Percentiles rank a stretch among this genome's conserved stretches.
Evolutionary conservation across 2,797 vertebrate species (phyloP).

Genomic region (Petrocephalus sullivani): DNA sequence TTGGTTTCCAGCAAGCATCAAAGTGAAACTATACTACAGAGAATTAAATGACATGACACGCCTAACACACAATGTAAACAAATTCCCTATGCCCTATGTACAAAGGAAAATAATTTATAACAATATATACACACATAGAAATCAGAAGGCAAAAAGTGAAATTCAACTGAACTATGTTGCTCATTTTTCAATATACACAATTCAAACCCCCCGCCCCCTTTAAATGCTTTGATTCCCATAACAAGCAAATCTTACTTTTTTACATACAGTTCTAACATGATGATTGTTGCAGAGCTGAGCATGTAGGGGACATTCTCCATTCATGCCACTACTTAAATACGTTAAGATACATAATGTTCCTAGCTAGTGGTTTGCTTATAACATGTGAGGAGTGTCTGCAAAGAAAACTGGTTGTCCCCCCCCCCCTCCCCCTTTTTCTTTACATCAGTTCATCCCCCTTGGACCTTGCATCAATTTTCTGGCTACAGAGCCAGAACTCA

Average conservation of each 20-base stretch:
- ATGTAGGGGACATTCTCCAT: constrained; percentile 36
- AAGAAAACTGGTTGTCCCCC: neutral
- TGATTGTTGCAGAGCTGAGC: constrained; percentile 17
- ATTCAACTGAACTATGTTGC: constrained; percentile 32
- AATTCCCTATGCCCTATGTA: constrained; percentile 46
- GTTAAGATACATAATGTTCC: constrained; percentile 22
- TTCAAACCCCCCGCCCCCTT: constrained; percentile 12
- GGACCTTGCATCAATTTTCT: constrained; percentile 25
- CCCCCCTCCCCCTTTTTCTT: neutral
- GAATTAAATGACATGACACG: neutral
- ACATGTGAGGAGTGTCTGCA: constrained; percentile 38
- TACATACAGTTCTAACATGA: constrained; percentile 18
- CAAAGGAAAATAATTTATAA: constrained; percentile 67
- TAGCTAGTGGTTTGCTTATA: constrained; percentile 21
- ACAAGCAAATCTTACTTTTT: neutral
- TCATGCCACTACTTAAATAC: constrained; percentile 52
- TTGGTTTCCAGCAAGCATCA: neutral
- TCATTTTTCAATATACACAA: constrained; percentile 39
- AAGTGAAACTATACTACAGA: neutral
- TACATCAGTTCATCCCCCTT: constrained; percentile 14
- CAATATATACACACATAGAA: constrained; percentile 56
- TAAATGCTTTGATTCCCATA: neutral
- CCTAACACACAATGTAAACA: constrained; percentile 45
- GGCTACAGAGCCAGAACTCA: constrained; percentile 42
- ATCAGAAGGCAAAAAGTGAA: constrained; percentile 57